Evolutionary conservation across 2,888 invertebrate genomes (phyloP).

Genomic region (Netelia fuscicornis): DNA sequence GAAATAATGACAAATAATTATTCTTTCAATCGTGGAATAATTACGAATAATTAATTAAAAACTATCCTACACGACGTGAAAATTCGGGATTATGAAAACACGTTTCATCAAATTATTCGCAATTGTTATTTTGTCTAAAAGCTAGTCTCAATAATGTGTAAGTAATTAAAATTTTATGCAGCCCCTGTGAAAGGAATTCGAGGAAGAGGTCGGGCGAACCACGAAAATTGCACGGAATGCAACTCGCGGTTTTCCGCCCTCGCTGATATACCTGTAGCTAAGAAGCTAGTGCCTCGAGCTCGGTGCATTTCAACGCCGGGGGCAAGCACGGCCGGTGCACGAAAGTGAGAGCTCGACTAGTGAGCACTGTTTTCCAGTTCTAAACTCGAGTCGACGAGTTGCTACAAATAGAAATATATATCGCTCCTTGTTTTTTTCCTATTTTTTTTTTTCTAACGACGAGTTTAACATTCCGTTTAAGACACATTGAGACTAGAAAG

Average conservation of each 20-base stretch:
- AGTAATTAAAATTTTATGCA: neutral
- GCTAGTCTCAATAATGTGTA: neutral
- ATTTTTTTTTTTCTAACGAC: conserved; percentile 34
- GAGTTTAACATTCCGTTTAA: conserved; percentile 48
- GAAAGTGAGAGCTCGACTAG: conserved; percentile 63
- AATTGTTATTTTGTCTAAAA: neutral
- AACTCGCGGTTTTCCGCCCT: conserved; percentile 7
- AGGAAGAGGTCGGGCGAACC: neutral
- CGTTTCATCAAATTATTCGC: neutral
- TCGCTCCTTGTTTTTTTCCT: neutral
- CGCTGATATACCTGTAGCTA: neutral
- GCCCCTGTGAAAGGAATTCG: neutral
- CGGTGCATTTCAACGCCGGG: conserved; percentile 20
- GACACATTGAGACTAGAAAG: conserved; percentile 28
- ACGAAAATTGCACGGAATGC: neutral
- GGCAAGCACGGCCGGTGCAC: conserved; percentile 19
- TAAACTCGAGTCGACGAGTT: conserved; percentile 48
- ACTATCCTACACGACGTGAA: neutral
- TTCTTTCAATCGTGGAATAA: neutral
- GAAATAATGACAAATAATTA: neutral
- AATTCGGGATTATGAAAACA: neutral
- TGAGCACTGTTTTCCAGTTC: conserved; percentile 51
- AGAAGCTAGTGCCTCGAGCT: neutral
- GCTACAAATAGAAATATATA: conserved; percentile 49
- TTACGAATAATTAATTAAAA: neutral